Conservation (phyloP, 2,797 vertebrate species). For the Anas acuta region DNA sequence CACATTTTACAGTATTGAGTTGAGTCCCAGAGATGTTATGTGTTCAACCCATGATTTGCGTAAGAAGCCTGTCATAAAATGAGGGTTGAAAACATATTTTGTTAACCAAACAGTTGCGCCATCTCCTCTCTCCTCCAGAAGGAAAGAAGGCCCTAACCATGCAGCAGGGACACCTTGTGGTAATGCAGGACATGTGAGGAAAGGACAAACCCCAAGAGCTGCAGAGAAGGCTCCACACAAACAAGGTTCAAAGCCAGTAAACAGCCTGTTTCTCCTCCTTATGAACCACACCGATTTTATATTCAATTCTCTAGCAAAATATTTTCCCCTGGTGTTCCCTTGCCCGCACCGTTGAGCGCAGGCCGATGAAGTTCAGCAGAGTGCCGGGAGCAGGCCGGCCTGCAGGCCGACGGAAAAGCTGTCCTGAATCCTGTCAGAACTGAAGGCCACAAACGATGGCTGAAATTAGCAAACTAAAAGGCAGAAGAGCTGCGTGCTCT, state of each 20-base stretch:
- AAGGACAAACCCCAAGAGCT: not conserved
- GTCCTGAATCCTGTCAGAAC: not conserved
- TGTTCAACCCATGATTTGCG: fast-evolving
- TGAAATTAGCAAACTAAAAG: not conserved
- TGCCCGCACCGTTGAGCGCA: not conserved
- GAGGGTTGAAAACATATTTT: not conserved
- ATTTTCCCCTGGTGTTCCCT: not conserved
- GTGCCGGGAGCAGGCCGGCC: fast-evolving
- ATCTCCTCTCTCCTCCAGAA: not conserved
- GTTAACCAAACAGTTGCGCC: not conserved
- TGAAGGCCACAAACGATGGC: fast-evolving
- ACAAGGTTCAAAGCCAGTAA: not conserved
- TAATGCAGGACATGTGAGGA: not conserved
- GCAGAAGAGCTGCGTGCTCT: not conserved
- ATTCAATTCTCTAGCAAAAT: not conserved
- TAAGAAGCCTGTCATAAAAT: not conserved
- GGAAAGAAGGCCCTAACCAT: not conserved
- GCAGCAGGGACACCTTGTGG: not conserved
- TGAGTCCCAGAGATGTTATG: not conserved
- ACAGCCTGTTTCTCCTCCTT: not conserved
- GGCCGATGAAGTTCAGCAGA: not conserved
- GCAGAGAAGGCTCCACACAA: not conserved
- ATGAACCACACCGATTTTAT: not conserved
- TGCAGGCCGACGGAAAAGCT: not conserved
- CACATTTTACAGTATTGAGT: not conserved